A percentile compares a stretch with the other conserved stretches of the same genome.
Conservation (phyloP, 2,113 vertebrate species). For the Perccottus glenii region DNA sequence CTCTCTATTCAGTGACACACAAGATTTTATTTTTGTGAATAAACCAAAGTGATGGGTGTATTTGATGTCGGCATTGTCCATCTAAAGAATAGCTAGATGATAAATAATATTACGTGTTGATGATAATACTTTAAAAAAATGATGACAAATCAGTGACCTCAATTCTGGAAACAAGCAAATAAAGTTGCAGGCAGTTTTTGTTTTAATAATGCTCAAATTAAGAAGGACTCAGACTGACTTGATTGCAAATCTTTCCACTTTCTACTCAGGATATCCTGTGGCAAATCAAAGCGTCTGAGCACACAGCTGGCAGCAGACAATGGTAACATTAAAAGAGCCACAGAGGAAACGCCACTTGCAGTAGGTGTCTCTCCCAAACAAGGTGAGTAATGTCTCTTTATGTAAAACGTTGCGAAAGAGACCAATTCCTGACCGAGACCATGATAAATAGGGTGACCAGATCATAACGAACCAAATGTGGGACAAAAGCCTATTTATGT, state of each 20-base stretch:
- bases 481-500: too few relatives aligned
- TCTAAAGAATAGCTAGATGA: too few relatives aligned
- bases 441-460: too few relatives aligned
- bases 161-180: not conserved
- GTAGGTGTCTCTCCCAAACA: not conserved
- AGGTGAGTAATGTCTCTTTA: constrained; percentile 42
- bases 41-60: not conserved
- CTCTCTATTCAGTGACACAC: not conserved
- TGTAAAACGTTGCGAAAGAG: too few relatives aligned
- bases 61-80: not conserved
- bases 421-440: too few relatives aligned
- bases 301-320: constrained; percentile 6
- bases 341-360: constrained; percentile 16
- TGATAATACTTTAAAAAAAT: too few relatives aligned
- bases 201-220: not conserved
- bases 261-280: constrained; percentile 70
- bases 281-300: constrained; percentile 16
- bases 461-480: too few relatives aligned
- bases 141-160: not conserved
- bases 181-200: not conserved
- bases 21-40: not conserved
- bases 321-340: not conserved
- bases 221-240: not conserved
- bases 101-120: too few relatives aligned
- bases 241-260: constrained; percentile 31